Conservation (phyloP, 2,888 invertebrate genomes). For the Pinctada fucata region DNA sequence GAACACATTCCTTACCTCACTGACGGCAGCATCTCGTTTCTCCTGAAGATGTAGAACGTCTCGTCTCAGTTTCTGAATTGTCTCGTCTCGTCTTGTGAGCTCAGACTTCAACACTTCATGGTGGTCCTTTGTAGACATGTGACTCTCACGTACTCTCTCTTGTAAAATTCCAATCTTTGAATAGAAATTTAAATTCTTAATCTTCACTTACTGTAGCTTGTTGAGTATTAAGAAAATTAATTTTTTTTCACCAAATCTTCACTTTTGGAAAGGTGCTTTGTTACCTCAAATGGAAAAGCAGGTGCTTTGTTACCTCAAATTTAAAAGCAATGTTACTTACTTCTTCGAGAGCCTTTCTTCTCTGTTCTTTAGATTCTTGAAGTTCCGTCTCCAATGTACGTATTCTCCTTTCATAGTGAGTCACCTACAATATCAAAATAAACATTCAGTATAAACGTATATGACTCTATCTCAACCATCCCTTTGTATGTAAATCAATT, state of each 20-base stretch:
- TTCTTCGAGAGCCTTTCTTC: slow-evolving; percentile 69
- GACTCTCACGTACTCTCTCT: slow-evolving; percentile 68
- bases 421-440: slow-evolving; percentile 55
- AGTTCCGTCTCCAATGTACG: slow-evolving; percentile 68
- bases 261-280: no score
- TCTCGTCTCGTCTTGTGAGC: slow-evolving; percentile 72
- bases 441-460: no score
- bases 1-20: slow-evolving; percentile 61
- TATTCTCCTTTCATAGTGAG: slow-evolving; percentile 71
- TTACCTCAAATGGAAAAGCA: no score
- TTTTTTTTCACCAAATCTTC: no score
- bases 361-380: slow-evolving; percentile 67
- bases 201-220: no score
- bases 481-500: no score
- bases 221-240: no score
- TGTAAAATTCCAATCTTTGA: slow-evolving; percentile 67
- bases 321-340: slow-evolving; percentile 43
- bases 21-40: slow-evolving; percentile 69
- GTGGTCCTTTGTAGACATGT: slow-evolving; percentile 69
- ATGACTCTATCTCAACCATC: no score
- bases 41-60: slow-evolving; percentile 73
- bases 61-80: slow-evolving; percentile 72
- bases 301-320: no score
- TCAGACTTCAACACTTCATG: slow-evolving; percentile 73
- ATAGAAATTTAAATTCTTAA: neutral